These are phyloP conservation scores for Latheticus oryzae DNA, from an alignment of 2,888 invertebrate genomes.

Conservation along the genomic window DNA sequence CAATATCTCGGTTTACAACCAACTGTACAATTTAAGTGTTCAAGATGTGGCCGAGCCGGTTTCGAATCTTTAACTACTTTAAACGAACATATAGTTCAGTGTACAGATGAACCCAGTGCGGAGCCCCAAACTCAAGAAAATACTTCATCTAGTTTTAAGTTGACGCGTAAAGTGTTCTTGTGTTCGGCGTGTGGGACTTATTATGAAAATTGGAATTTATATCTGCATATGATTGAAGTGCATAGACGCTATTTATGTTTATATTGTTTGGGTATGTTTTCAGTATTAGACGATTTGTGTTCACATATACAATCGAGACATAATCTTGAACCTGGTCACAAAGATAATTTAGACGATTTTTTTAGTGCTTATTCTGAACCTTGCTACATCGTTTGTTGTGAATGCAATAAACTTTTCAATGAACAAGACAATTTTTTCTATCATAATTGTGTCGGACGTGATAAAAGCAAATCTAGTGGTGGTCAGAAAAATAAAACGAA, in stretches of 20 bases:
- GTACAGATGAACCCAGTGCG: slow-evolving; percentile 61
- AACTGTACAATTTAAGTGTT: slow-evolving; percentile 78
- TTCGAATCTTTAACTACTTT: slow-evolving; percentile 75
- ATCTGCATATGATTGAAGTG: slow-evolving; percentile 84
- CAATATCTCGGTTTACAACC: slow-evolving; percentile 80
- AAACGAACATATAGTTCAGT: slow-evolving; percentile 77
- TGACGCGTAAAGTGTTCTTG: slow-evolving; percentile 82
- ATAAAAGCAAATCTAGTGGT: slow-evolving; percentile 19
- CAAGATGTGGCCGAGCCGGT: slow-evolving; percentile 77
- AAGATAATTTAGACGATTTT: slow-evolving; percentile 76
- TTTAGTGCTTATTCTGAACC: slow-evolving; percentile 74
- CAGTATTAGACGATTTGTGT: slow-evolving; percentile 81
- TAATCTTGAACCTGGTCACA: slow-evolving; percentile 78
- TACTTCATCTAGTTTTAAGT: slow-evolving; percentile 70
- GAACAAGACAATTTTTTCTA: slow-evolving; percentile 81
- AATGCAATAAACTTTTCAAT: slow-evolving; percentile 81
- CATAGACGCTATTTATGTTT: slow-evolving; percentile 86
- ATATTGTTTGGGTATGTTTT: slow-evolving; percentile 86
- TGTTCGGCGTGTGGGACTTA: slow-evolving; percentile 87
- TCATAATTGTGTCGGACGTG: slow-evolving; percentile 71
- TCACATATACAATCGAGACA: slow-evolving; percentile 83
- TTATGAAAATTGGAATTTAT: slow-evolving; percentile 88
- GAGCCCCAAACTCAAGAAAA: slow-evolving; percentile 62
- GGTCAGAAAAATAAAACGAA: slow-evolving; percentile 12
- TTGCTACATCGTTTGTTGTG: slow-evolving; percentile 83